Evolutionary conservation across 2,797 vertebrate species (phyloP).

Genomic region (Etheostoma perlongum): DNA sequence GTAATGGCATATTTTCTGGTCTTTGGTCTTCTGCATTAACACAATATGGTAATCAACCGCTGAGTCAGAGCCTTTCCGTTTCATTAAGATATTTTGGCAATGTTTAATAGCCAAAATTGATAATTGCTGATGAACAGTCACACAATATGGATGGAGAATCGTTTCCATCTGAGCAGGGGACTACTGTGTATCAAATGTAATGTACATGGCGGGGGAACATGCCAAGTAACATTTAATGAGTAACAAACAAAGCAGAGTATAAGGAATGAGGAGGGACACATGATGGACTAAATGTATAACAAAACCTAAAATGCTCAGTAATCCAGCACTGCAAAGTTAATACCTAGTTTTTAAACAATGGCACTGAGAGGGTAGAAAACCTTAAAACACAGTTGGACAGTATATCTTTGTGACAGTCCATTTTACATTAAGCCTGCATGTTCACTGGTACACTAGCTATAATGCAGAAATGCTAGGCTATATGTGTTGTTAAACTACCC

Average conservation of each 20-base stretch:
- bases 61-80: constrained; percentile 22
- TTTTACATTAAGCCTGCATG: constrained; percentile 61
- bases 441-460: constrained; percentile 53
- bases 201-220: neutral
- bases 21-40: neutral
- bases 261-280: neutral
- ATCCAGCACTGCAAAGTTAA: neutral
- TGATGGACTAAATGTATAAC: neutral
- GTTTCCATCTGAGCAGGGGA: constrained; percentile 19
- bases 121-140: constrained; percentile 4
- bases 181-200: neutral
- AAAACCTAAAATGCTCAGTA: neutral
- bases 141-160: constrained; percentile 13
- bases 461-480: constrained; percentile 66
- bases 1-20: neutral
- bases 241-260: constrained; percentile 12
- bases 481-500: constrained; percentile 69
- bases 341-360: constrained; percentile 33
- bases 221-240: neutral
- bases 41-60: neutral
- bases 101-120: constrained; percentile 17
- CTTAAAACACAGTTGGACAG: constrained; percentile 37
- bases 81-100: constrained; percentile 12
- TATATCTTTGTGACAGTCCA: constrained; percentile 46
- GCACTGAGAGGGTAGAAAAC: constrained; percentile 9